A percentile compares a stretch with the other conserved stretches of the same genome.
These are phyloP conservation scores for Podarcis cretensis DNA, from an alignment of 2,113 vertebrate genomes.

Conservation along the genomic window DNA sequence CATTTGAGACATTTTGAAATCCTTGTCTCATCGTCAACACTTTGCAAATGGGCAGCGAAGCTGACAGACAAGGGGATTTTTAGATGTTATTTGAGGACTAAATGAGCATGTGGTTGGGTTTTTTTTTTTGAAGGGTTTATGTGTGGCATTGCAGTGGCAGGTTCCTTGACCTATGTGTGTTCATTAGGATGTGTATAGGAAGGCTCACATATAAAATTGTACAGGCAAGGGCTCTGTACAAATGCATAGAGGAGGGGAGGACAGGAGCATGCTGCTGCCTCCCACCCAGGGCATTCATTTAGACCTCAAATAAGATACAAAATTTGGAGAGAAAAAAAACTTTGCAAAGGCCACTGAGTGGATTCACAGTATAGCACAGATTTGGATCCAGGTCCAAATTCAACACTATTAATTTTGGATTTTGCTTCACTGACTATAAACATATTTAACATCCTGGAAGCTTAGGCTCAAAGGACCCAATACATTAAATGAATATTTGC, in stretches of 20 bases:
- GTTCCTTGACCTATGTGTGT: background rate
- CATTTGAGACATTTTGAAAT: background rate
- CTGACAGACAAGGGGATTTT: background rate
- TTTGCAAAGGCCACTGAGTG: background rate
- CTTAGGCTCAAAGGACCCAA: background rate
- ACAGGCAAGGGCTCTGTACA: background rate
- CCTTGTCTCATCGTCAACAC: background rate
- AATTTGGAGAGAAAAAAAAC: too few relatives aligned
- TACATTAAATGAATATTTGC: background rate
- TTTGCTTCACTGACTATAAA: background rate
- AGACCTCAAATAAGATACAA: background rate
- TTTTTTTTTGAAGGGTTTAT: too few relatives aligned
- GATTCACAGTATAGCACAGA: background rate
- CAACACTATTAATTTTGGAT: background rate
- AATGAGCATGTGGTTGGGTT: background rate
- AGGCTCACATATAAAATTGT: background rate
- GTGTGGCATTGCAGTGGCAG: background rate
- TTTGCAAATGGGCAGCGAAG: background rate
- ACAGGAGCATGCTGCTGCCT: background rate
- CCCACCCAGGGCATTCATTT: background rate
- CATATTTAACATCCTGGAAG: background rate
- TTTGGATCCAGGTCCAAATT: too few relatives aligned
- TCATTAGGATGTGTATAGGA: background rate
- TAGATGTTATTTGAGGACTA: background rate
- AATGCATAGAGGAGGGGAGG: background rate